Conservation (phyloP, 2,797 vertebrate genomes). For the Neomorphus geoffroyi region DNA sequence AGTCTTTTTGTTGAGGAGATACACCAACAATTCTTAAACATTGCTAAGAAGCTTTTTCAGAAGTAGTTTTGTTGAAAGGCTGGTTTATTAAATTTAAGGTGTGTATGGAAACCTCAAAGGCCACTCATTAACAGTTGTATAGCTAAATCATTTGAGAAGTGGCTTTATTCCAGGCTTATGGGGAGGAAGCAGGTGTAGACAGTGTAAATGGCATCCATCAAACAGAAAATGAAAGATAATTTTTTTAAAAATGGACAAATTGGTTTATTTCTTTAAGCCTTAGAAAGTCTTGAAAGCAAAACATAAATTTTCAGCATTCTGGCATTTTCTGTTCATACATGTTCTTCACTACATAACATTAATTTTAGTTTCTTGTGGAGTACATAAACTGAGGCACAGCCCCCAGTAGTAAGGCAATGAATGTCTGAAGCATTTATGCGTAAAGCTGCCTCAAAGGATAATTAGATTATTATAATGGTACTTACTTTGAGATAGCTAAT, state of each 20-base stretch:
- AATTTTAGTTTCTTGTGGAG: conserved; percentile 54
- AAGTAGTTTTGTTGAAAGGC: not conserved
- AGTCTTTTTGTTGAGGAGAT: not conserved
- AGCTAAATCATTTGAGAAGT: not conserved
- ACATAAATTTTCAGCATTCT: not conserved
- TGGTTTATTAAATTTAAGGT: not conserved
- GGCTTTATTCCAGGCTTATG: not conserved
- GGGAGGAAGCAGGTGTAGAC: not conserved
- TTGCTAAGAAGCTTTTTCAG: not conserved
- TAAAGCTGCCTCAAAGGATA: conserved; percentile 71
- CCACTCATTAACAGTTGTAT: not conserved
- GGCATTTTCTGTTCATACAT: not conserved
- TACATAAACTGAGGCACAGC: conserved; percentile 30
- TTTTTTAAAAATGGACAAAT: not conserved
- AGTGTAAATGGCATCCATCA: not conserved
- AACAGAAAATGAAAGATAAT: not conserved
- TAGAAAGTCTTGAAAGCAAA: not conserved
- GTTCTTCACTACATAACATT: not conserved
- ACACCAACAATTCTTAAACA: not conserved
- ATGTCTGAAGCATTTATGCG: conserved; percentile 67
- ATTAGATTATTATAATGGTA: conserved; percentile 75
- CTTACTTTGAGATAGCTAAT: conserved; percentile 79
- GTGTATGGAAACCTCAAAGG: not conserved
- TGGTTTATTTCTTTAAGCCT: not conserved
- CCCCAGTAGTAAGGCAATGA: conserved; percentile 46